phyloP scores from a whole-genome alignment of 2,797 vertebrate species.

The Pseudochaenichthys georgianus region DNA sequence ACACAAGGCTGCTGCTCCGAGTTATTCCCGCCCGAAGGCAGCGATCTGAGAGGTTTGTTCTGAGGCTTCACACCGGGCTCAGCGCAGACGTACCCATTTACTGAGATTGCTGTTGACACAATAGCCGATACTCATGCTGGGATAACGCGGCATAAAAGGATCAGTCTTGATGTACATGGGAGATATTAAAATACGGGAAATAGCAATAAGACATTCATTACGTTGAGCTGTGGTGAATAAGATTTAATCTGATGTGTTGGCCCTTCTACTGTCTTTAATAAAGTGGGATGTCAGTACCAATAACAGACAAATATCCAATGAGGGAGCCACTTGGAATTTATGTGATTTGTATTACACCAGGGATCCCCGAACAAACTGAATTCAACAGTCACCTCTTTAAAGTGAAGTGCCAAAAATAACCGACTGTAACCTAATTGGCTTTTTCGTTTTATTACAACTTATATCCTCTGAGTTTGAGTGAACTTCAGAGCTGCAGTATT shows the following conservation, averaged over 20 bases:
- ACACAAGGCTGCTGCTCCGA: no score
- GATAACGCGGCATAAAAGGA: not conserved
- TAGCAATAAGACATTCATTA: not conserved
- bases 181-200: not conserved
- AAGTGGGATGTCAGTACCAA: not conserved
- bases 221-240: not conserved
- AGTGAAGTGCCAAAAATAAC: not conserved
- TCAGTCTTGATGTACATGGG: not conserved
- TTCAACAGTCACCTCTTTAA: not conserved
- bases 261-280: not conserved
- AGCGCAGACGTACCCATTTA: no score
- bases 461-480: not conserved
- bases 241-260: not conserved
- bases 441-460: constrained; percentile 1
- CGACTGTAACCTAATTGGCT: not conserved
- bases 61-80: no score
- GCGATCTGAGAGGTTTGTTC: no score
- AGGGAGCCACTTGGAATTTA: not conserved
- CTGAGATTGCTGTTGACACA: no score
- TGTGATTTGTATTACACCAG: not conserved
- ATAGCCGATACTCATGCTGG: no score
- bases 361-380: not conserved
- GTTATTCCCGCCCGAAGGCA: no score
- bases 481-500: not conserved
- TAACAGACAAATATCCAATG: not conserved